Evolutionary conservation across 2,113 vertebrate species (phyloP), one percentile per base, ranked within the genome.

Genomic region (Lophura nycthemera): DNA sequence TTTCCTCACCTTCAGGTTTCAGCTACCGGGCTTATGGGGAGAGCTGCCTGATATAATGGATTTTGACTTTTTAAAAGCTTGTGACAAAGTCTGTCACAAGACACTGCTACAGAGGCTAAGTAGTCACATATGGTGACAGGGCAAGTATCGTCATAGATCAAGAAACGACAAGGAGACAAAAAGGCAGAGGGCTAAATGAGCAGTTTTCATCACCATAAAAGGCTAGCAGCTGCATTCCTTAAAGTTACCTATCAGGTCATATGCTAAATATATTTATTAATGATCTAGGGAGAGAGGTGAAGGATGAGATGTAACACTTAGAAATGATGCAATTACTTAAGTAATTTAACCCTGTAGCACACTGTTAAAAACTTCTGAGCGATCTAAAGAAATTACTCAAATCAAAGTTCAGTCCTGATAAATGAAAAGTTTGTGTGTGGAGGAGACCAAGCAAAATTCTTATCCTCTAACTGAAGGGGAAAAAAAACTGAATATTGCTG

Each of bases 161-260:
- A 92, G 89, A 88, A 22, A 22, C 0, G 65, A 86, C 92, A 95
- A 90, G 81, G 77, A 90, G 82, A 88, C 83, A 93, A 93, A 94
- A 89, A 95, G 83, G 73, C 89, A 92, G 65, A 88, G 80, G 93
- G 61, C 79, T 69, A 65, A 94, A 48, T 48, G 89, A 88, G 83
- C 93, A 83, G 89, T 86, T 92, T 95, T 91, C 91, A 95, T 96
- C 89, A 82, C n/a, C 13, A 56, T 91, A 86, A 93, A 95, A 95
- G 79, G 89, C 76, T 86, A 86, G 83, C 88, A 91, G 85, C 79
- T 97, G 94, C 2, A 4, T 83, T 89, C 71, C 76, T 75, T 74
- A 32, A 88, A 93, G 64, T 74, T 93, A 83, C 76, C 78, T 71
- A 66, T 67, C 74, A 78, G 61, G 76, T 84, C 88, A 65, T 83